Evolutionary conservation across 2,797 vertebrate species (phyloP), one percentile per base, ranked within the genome.

Genomic region (Enteromius mattozi): DNA sequence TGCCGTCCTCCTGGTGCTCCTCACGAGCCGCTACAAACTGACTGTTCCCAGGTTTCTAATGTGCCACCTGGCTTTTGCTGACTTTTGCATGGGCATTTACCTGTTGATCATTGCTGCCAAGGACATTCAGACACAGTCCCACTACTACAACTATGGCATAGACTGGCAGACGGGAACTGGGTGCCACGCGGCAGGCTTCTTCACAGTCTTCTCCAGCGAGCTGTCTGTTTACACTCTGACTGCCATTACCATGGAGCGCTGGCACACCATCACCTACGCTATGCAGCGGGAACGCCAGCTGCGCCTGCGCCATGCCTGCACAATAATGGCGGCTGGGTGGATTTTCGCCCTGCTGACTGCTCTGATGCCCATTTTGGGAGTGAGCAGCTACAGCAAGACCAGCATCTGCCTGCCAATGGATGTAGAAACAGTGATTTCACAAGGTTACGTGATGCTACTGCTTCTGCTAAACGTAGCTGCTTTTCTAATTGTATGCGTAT

Each of bases 371-470:
- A 93, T 96, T 3, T 85, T 97, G 0, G 97, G 97, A 30, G 91
- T 99, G 91, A 99, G 98, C 94, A 98, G 97, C 93, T 99, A 99
- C 88, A 94, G 94, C 91, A 99, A 99, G 93, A 98, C 98, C 88
- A 99, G 98, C 89, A 98, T 99, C 92, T 99, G 98, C 82, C 93
- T 99, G n/a, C 98, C 98, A 4, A 99, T 99, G 98, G 97, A 99
- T 24, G 96, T 99, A 74, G 97, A 97, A 85, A 94, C 93, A 0
- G 82, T 88, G 0, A 59, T 89, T 79, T 95, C 97, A 30, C 98
- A 99, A 91, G 89, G 95, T 2, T 99, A 98, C 0, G 91, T 99
- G 4, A 91, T 99, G 77, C 94, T 93, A 33, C 92, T 99, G 8
- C 92, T 99, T 12, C 93, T 98, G 59, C 93, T 99, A 88, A 99